phyloP scores from a whole-genome alignment of 1,140 invertebrate genomes.

The Galleria mellonella region DNA sequence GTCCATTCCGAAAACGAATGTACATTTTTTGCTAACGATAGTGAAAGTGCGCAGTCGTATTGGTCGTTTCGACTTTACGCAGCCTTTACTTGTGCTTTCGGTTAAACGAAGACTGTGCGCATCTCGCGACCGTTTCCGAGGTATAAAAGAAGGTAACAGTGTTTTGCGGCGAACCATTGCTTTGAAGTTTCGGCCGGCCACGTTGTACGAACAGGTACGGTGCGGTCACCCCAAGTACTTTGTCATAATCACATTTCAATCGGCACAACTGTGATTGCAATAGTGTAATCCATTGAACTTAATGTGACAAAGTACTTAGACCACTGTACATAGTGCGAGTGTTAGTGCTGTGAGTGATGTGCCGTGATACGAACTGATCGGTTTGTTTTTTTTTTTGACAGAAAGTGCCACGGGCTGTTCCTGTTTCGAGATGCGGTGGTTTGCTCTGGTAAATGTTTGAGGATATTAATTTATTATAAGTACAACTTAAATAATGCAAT shows the following conservation, averaged over 20 bases:
- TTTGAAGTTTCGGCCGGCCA: slow-evolving; percentile 8
- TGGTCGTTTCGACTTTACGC: slow-evolving; percentile 21
- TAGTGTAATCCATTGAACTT: too few species aligned
- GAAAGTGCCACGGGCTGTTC: slow-evolving; percentile 23
- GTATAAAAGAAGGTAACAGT: slow-evolving; percentile 65
- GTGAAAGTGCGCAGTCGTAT: slow-evolving; percentile 44
- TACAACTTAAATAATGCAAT: too few species aligned
- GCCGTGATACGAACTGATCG: slow-evolving; percentile 30
- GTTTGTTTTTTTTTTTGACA: slow-evolving; percentile 59
- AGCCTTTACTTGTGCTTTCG: slow-evolving; percentile 30
- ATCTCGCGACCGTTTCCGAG: slow-evolving; percentile 57
- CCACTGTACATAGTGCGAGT: not conserved
- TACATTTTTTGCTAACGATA: not conserved
- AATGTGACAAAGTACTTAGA: not conserved
- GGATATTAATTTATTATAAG: too few species aligned
- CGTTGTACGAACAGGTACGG: not conserved
- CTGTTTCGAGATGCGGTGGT: slow-evolving; percentile 46
- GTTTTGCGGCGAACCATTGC: slow-evolving; percentile 58
- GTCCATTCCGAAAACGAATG: too few species aligned
- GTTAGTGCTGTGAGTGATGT: slow-evolving; percentile 30
- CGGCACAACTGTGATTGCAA: too few species aligned
- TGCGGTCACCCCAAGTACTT: not conserved
- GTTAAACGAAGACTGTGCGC: slow-evolving; percentile 36
- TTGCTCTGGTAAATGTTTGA: slow-evolving; percentile 37
- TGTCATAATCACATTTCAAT: slow-evolving; percentile 5